A percentile compares a stretch with the other conserved stretches of the same genome.
phyloP scores from a whole-genome alignment of 1,140 invertebrate species.

The Pseudomyrmex sp. region DNA sequence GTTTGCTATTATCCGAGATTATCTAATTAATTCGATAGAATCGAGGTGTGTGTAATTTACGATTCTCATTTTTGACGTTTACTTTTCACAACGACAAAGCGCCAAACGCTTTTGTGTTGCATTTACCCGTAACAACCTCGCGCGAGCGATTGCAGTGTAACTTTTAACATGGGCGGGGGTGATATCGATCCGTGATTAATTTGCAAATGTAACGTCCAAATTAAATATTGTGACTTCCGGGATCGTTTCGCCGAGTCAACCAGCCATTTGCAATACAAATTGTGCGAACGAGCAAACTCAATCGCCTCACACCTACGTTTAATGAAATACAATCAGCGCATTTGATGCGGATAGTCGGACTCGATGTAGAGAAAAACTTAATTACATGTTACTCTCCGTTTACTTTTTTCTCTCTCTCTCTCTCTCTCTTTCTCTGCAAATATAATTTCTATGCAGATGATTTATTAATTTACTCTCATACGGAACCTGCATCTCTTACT shows the following conservation, averaged over 20 bases:
- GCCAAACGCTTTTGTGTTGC: too few species aligned
- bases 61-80: not conserved
- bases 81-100: not conserved
- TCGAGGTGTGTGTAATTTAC: not conserved
- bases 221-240: constrained; percentile 44
- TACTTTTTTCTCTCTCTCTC: too few species aligned
- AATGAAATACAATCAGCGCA: constrained; percentile 41
- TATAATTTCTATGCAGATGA: too few species aligned
- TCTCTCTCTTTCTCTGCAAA: too few species aligned
- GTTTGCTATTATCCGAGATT: not conserved
- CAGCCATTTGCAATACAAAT: constrained; percentile 46
- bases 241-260: not conserved
- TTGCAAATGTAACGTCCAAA: constrained; percentile 23
- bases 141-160: not conserved
- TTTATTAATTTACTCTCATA: too few species aligned
- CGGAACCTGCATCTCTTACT: too few species aligned
- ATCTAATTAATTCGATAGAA: not conserved
- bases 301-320: constrained; percentile 39
- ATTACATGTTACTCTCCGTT: not conserved
- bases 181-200: constrained; percentile 46
- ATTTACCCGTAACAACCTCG: not conserved
- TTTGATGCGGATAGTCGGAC: not conserved
- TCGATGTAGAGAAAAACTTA: not conserved
- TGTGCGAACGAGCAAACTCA: constrained; percentile 28
- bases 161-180: not conserved